Percentiles rank a stretch among this genome's conserved stretches.
Evolutionary conservation across 2,888 invertebrate genomes (phyloP).

Genomic region (Machimus atricapillus): DNA sequence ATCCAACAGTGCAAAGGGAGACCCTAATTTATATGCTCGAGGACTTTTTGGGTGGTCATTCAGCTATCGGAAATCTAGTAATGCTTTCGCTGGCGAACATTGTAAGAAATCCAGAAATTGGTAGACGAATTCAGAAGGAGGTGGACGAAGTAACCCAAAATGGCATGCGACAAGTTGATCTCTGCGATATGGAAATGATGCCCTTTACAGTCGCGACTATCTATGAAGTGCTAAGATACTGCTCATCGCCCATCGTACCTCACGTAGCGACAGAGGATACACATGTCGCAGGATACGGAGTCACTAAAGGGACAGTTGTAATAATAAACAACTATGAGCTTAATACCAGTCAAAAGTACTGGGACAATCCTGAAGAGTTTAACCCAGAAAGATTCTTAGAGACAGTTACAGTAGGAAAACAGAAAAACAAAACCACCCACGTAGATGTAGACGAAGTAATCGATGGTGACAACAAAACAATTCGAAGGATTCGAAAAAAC

Average conservation of each 20-base stretch:
- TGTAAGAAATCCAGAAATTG: slow-evolving; percentile 71
- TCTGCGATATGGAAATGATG: slow-evolving; percentile 70
- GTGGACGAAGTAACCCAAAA: slow-evolving; percentile 63
- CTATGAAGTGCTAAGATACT: slow-evolving; percentile 75
- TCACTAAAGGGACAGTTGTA: slow-evolving; percentile 78
- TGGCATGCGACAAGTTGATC: slow-evolving; percentile 65
- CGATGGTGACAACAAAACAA: slow-evolving; percentile 49
- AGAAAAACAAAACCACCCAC: slow-evolving; percentile 59
- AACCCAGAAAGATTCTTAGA: slow-evolving; percentile 76
- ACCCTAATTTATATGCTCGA: slow-evolving; percentile 80
- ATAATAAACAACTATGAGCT: slow-evolving; percentile 82
- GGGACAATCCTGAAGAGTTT: slow-evolving; percentile 75
- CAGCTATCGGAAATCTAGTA: slow-evolving; percentile 80
- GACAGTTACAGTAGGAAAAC: slow-evolving; percentile 49
- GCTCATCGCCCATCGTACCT: slow-evolving; percentile 85
- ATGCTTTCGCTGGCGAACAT: slow-evolving; percentile 75
- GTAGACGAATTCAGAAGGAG: slow-evolving; percentile 71
- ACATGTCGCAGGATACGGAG: slow-evolving; percentile 71
- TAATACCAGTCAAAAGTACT: slow-evolving; percentile 74
- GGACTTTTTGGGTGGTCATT: slow-evolving; percentile 84
- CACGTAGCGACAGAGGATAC: slow-evolving; percentile 81
- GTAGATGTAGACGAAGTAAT: slow-evolving; percentile 68
- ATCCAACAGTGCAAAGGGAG: slow-evolving; percentile 71
- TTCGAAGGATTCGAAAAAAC: slow-evolving; percentile 61
- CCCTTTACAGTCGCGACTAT: slow-evolving; percentile 81